phyloP scores from a whole-genome alignment of 2,113 vertebrate species.

The Centropus unirufus region DNA sequence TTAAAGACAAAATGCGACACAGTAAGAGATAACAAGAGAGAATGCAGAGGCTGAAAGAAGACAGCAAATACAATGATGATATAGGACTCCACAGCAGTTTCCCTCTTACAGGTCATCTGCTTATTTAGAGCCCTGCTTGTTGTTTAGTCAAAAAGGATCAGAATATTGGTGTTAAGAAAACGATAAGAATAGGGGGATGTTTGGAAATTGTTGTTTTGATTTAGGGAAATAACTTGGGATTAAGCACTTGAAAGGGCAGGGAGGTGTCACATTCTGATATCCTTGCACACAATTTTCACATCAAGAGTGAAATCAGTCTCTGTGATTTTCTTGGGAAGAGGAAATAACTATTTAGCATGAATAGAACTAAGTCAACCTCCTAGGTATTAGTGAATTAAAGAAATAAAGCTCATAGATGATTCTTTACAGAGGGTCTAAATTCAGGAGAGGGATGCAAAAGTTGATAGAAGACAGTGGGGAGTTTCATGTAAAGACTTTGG shows the following conservation, averaged over 20 bases:
- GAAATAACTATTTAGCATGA: slow-evolving; percentile 24
- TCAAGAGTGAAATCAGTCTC: background rate
- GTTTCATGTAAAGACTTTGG: background rate
- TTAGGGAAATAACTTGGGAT: background rate
- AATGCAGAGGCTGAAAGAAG: background rate
- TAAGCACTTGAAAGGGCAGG: background rate
- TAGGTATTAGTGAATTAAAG: slow-evolving; percentile 17
- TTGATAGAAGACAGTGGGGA: slow-evolving; percentile 26
- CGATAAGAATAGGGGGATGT: background rate
- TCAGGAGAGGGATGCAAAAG: background rate
- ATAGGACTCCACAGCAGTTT: background rate
- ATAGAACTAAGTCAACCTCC: background rate
- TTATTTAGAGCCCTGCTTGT: background rate
- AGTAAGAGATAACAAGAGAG: background rate
- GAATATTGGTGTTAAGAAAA: background rate
- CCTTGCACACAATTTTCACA: background rate
- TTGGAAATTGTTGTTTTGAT: background rate
- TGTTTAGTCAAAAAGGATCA: background rate
- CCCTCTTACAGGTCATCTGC: background rate
- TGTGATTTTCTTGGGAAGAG: background rate
- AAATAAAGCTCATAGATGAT: background rate
- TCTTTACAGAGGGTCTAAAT: slow-evolving; percentile 22
- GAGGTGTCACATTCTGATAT: background rate
- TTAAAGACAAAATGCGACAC: slow-evolving; percentile 19
- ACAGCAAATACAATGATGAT: background rate